A percentile compares a stretch with the other conserved stretches of the same genome.
Evolutionary conservation across 2,888 invertebrate genomes (phyloP).

Genomic region (Eumacrocentrus americanus): DNA sequence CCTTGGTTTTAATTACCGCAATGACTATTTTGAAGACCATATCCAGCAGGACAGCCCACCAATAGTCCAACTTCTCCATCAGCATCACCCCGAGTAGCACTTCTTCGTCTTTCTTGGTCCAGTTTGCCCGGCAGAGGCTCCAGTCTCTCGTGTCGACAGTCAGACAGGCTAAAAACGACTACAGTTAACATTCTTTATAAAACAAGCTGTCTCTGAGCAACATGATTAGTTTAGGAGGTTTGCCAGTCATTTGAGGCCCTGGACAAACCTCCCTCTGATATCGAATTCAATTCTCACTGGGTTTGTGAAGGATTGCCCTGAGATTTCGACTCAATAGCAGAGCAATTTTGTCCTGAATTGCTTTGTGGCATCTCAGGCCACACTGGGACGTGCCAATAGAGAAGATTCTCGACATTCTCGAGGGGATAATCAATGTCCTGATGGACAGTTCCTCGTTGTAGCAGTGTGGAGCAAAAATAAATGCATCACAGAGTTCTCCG

Average conservation of each 20-base stretch:
- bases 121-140: slow-evolving; percentile 36
- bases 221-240: too few relatives aligned
- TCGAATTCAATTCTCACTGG: too few relatives aligned
- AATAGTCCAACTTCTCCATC: slow-evolving; percentile 47
- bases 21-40: slow-evolving; percentile 47
- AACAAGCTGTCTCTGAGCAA: too few relatives aligned
- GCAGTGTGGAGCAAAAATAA: slow-evolving; percentile 46
- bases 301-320: slow-evolving; percentile 41
- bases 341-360: slow-evolving; percentile 48
- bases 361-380: slow-evolving; percentile 46
- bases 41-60: slow-evolving; percentile 51
- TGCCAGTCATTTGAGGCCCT: too few relatives aligned
- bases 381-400: slow-evolving; percentile 43
- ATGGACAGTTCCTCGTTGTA: slow-evolving; percentile 41
- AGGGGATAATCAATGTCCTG: slow-evolving; percentile 36
- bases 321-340: slow-evolving; percentile 45
- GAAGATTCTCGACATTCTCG: slow-evolving; percentile 43
- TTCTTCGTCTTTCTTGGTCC: slow-evolving; percentile 30
- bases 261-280: too few relatives aligned
- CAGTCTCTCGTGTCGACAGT: slow-evolving; percentile 43
- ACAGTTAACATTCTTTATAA: slow-evolving; percentile 53
- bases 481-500: slow-evolving; percentile 43
- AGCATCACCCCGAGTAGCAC: slow-evolving; percentile 37
- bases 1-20: slow-evolving; percentile 41
- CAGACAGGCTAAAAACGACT: slow-evolving; percentile 53